phyloP scores from a whole-genome alignment of 2,888 invertebrate genomes.

The Gastracanthus pulcherrimus region DNA sequence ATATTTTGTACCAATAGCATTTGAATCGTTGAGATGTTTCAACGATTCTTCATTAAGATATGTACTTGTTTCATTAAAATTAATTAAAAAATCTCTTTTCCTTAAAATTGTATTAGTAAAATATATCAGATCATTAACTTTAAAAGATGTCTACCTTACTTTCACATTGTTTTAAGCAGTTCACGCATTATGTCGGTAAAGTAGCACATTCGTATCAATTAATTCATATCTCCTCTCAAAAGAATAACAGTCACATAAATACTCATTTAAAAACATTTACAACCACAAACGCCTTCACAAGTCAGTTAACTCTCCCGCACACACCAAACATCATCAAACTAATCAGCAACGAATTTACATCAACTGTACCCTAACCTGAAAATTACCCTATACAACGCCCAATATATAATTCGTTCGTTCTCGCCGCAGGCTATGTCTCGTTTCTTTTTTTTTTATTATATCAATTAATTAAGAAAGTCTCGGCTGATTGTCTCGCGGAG shows the following conservation, averaged over 20 bases:
- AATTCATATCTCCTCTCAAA: background rate
- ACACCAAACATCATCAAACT: background rate
- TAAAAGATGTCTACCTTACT: background rate
- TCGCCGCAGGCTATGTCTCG: constrained; percentile 34
- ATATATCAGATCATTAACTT: background rate
- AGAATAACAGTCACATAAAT: too few species aligned
- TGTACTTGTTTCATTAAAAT: constrained; percentile 10
- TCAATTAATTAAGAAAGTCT: constrained; percentile 10
- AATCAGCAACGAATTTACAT: background rate
- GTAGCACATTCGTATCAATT: background rate
- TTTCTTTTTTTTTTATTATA: too few species aligned
- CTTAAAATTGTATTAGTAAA: background rate
- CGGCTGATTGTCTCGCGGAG: constrained; percentile 46
- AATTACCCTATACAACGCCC: background rate
- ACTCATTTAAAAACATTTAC: background rate
- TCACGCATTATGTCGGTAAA: background rate
- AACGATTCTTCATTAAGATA: background rate
- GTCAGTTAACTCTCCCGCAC: too few species aligned
- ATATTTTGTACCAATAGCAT: background rate
- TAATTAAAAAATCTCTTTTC: background rate
- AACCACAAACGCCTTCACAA: background rate
- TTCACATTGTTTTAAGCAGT: background rate
- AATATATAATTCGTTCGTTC: background rate
- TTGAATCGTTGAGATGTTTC: background rate
- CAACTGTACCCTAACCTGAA: constrained; percentile 34